Percentiles rank a stretch among this genome's conserved stretches.
phyloP scores from a whole-genome alignment of 2,113 vertebrate genomes.

The Mesocricetus auratus region DNA sequence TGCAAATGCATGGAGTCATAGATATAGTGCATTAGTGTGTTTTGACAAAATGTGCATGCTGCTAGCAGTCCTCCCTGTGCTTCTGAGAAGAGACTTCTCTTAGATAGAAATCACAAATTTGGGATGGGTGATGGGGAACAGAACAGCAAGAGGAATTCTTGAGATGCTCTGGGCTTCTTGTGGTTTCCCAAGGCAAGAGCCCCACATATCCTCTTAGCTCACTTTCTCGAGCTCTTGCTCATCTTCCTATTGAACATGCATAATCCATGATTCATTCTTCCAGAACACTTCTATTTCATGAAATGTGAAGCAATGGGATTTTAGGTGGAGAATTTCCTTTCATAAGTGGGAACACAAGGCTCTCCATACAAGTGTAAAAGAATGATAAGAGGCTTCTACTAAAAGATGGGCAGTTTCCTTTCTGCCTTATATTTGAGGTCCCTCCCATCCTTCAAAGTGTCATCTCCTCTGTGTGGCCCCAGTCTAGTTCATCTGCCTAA shows the following conservation, averaged over 20 bases:
- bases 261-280: neutral
- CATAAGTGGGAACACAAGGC: neutral
- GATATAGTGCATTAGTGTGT: neutral
- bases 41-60: constrained; percentile 20
- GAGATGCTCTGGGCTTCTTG: neutral
- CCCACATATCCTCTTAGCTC: neutral
- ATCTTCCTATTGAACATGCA: neutral
- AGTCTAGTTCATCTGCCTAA: neutral
- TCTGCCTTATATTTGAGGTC: neutral
- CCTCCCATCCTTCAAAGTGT: neutral
- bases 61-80: neutral
- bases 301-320: neutral
- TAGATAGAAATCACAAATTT: neutral
- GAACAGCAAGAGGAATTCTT: neutral
- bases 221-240: neutral
- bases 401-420: neutral
- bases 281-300: neutral
- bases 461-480: neutral
- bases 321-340: neutral
- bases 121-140: neutral
- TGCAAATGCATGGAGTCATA: neutral
- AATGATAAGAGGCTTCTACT: neutral
- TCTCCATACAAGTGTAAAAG: neutral
- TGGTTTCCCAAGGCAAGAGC: neutral
- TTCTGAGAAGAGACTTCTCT: neutral